A percentile compares a stretch with the other conserved stretches of the same genome.
Conservation (phyloP, 2,888 invertebrate species). For the Matsumyia berberina region DNA sequence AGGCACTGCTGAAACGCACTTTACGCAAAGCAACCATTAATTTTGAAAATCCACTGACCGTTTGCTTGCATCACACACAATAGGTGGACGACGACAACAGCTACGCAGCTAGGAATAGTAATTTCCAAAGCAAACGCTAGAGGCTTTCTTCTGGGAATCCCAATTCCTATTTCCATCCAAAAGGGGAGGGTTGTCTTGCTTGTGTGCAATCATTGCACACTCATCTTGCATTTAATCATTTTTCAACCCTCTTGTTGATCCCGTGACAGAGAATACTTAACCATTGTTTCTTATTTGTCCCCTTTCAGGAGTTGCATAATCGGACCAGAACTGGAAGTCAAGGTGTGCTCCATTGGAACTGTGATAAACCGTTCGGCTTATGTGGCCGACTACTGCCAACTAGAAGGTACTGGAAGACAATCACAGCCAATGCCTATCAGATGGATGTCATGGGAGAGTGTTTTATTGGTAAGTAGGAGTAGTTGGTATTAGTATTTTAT, state of each 20-base stretch:
- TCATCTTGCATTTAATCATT: constrained; percentile 65
- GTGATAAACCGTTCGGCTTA: constrained; percentile 88
- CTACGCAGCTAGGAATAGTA: constrained; percentile 32
- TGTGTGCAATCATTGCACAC: constrained; percentile 25
- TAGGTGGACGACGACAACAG: constrained; percentile 11
- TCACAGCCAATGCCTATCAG: constrained; percentile 89
- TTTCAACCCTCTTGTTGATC: constrained; percentile 32
- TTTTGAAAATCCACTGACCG: constrained; percentile 50
- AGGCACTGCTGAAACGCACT: constrained; percentile 31
- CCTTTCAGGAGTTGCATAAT: constrained; percentile 92
- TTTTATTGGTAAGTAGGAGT: constrained; percentile 87
- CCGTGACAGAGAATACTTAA: constrained; percentile 20
- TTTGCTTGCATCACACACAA: constrained; percentile 37
- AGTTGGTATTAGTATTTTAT: neutral
- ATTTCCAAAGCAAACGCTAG: constrained; percentile 56
- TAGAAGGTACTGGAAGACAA: constrained; percentile 87
- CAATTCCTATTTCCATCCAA: constrained; percentile 1
- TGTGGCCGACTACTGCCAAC: constrained; percentile 91
- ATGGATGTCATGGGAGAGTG: constrained; percentile 96
- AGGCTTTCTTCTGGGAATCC: constrained; percentile 39
- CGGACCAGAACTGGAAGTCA: constrained; percentile 89
- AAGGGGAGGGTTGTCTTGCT: neutral
- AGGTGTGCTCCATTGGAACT: constrained; percentile 91
- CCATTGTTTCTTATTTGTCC: constrained; percentile 58
- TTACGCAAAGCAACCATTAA: constrained; percentile 62